Conservation (phyloP, 2,888 invertebrate genomes). For the Graphium colonna region DNA sequence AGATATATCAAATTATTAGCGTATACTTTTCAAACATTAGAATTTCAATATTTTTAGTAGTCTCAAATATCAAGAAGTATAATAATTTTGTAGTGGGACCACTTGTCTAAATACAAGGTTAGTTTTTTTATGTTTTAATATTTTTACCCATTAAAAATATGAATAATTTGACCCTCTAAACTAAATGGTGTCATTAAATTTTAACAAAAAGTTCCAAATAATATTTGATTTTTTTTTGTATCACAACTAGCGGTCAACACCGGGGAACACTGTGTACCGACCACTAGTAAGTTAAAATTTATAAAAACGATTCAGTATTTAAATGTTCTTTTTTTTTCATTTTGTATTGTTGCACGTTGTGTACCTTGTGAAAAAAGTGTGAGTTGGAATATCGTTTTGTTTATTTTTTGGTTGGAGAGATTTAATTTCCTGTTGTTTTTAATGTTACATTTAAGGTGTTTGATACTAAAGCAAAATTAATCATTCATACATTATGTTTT, state of each 20-base stretch:
- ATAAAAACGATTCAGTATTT: conserved; percentile 15
- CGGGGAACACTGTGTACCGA: conserved; percentile 18
- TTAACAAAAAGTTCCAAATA: conserved; percentile 2
- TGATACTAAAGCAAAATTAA: too few species aligned
- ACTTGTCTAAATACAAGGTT: not conserved
- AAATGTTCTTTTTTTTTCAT: conserved; percentile 3
- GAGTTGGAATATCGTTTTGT: not conserved
- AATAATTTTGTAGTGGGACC: not conserved
- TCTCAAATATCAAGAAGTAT: too few species aligned
- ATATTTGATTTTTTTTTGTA: conserved; percentile 20
- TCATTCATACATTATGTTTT: too few species aligned
- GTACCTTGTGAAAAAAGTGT: not conserved
- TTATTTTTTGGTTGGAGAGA: not conserved
- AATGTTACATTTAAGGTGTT: too few species aligned
- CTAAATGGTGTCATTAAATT: conserved; percentile 4
- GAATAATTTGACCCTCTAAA: not conserved
- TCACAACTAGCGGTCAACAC: conserved; percentile 22
- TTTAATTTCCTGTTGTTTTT: not conserved
- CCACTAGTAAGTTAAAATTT: conserved; percentile 22
- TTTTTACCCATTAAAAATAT: not conserved
- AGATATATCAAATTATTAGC: too few species aligned
- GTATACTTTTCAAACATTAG: too few species aligned
- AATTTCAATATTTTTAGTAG: too few species aligned
- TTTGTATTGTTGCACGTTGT: conserved; percentile 9
- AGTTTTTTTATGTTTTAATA: too few species aligned